Percentiles rank a stretch among this genome's conserved stretches.
phyloP scores from a whole-genome alignment of 2,113 vertebrate species.

The Tenebrosternarchus preto region DNA sequence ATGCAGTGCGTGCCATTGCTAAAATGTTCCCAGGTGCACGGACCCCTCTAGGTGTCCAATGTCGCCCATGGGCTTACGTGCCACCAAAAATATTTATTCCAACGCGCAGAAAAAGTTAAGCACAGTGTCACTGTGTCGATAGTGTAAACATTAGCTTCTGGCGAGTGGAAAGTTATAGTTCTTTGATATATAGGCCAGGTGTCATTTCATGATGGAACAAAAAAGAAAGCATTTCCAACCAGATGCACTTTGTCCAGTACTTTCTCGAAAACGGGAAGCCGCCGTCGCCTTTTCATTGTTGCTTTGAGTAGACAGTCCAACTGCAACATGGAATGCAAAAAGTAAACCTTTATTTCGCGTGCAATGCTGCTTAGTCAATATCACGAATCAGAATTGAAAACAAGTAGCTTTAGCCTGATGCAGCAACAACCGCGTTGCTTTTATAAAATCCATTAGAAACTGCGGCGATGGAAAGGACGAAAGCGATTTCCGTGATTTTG shows the following conservation, averaged over 20 bases:
- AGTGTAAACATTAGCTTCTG: too few species aligned
- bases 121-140: too few species aligned
- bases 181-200: neutral
- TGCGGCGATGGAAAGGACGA: slow-evolving; percentile 47
- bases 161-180: neutral
- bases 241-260: neutral
- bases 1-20: slow-evolving; percentile 35
- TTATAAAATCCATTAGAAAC: slow-evolving; percentile 67
- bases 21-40: neutral
- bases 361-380: too few species aligned
- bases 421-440: slow-evolving; percentile 51
- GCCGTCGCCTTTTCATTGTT: slow-evolving; percentile 39
- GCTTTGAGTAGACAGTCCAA: slow-evolving; percentile 6
- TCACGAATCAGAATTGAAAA: neutral
- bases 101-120: neutral
- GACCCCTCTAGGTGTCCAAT: slow-evolving; percentile 26
- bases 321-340: slow-evolving; percentile 12
- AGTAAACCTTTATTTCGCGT: neutral
- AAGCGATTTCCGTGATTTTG: slow-evolving; percentile 66
- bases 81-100: slow-evolving; percentile 11
- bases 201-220: slow-evolving; percentile 23
- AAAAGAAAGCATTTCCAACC: neutral
- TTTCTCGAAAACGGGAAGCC: slow-evolving; percentile 8
- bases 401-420: neutral
- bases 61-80: neutral